A percentile compares a stretch with the other conserved stretches of the same genome.
Evolutionary conservation across 2,113 vertebrate species (phyloP).

Genomic region (Xiphophorus maculatus): DNA sequence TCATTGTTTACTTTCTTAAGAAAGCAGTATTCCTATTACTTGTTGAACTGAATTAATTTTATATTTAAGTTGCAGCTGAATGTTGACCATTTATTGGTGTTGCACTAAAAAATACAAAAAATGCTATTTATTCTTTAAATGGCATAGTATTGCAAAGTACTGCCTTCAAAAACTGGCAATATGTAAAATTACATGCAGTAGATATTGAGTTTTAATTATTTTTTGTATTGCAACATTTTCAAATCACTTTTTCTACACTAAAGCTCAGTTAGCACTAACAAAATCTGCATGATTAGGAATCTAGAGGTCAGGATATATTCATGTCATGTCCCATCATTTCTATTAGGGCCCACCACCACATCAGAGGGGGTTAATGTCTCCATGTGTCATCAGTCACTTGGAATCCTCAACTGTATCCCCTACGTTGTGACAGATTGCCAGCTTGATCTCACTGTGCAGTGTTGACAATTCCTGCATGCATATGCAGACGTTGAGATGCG

Average conservation of each 20-base stretch:
- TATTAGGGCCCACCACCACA: slow-evolving; percentile 25
- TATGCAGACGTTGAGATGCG: slow-evolving; percentile 56
- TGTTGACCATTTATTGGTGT: neutral
- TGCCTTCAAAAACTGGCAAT: too few species aligned
- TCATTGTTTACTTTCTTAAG: neutral
- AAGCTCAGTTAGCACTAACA: neutral
- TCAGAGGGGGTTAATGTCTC: slow-evolving; percentile 44
- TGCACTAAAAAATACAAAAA: neutral
- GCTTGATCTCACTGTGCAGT: slow-evolving; percentile 62
- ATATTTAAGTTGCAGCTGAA: neutral
- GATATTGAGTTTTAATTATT: too few species aligned
- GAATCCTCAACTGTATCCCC: slow-evolving; percentile 47
- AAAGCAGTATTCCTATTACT: too few species aligned
- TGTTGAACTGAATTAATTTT: neutral
- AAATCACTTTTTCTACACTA: neutral
- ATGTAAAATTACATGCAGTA: too few species aligned
- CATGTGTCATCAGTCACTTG: slow-evolving; percentile 65
- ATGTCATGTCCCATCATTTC: neutral
- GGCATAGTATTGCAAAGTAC: too few species aligned
- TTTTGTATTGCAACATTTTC: neutral
- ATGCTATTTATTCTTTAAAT: too few species aligned
- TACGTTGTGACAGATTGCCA: slow-evolving; percentile 61
- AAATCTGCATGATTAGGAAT: neutral
- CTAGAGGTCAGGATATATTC: neutral
- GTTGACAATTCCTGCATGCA: slow-evolving; percentile 71